Base-by-base conservation (phyloP, 37 sponge, comb jelly and placozoan genomes). In the Oscarella lobularis region DNA sequence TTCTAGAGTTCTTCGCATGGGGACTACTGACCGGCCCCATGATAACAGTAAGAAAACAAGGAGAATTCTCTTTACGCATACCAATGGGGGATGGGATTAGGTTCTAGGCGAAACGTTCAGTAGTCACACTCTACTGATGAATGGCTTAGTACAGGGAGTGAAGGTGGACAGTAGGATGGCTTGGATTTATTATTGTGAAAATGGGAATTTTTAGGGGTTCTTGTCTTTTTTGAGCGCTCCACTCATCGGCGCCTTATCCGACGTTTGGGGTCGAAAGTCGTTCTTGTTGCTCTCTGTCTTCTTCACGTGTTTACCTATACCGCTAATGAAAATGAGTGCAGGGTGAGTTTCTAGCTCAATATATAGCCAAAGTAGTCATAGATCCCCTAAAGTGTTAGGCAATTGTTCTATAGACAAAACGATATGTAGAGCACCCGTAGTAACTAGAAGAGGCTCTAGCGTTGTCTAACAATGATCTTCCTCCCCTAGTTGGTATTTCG, bases 1-100 rank as follows among this genome's bases (percentile, higher is more conserved):
- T 94, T 73, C 81, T 85, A 69, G 95, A 94, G 77, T 94, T 94
- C 83, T 94, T 94, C 78, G 88, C 95, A 3, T 94, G 95, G 95
- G 95, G 95, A 1, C 80, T 94, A 2, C 85, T 94, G 38, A 94
- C 95, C 20, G 78, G 88, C 33, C 95, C 95, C 3, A 83, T 87
- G 1, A 87, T 94, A 0, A 80, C 79, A 66, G 92, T 91, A 81
- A 41, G 68, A 3, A 48, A 48, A 48, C 60, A 48, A 20, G 14
- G 9, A 48, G 20, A 14, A 3, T 1, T 77, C 20, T 76, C 6
- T 33, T 29, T 67, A 14, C 34, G 39, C 35, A 5, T 9, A 40
- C 0, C 82, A n/a, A n/a, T n/a, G n/a, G n/a, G n/a, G n/a, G n/a
- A n/a, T n/a, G n/a, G n/a, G n/a, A n/a, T n/a, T n/a, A 89, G 86